Base-by-base conservation (phyloP, 2,797 vertebrate genomes). In the Silurus lanzhouensis region DNA sequence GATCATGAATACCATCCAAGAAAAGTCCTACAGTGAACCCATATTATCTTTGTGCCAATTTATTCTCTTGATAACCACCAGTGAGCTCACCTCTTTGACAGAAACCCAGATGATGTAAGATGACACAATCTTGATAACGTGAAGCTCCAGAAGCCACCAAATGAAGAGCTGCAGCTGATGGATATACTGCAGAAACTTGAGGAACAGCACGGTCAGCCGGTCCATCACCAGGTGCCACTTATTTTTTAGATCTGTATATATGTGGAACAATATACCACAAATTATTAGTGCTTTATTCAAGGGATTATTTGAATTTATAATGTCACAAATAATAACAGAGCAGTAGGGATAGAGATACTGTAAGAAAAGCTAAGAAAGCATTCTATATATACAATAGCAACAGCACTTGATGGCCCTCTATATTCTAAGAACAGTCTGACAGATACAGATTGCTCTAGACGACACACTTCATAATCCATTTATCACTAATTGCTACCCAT, bases 71-170 rank as follows among this genome's bases (percentile, higher is more conserved):
- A 71, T 61, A 44, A 63, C 57, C 38, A 19, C 77, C 27, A 27
- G 19, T 57, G n/a, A 46, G 6, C 95, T 93, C 92, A 95, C 98
- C 97, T 99, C 98, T 93, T 96, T 98, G 88, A 99, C 95, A 2
- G 95, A 95, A 72, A 99, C 95, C 97, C 97, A 98, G 91, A 99
- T 96, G 89, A 99, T 98, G 90, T 98, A 99, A 0, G 96, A 96
- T 0, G 97, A 97, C 27, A 98, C 95, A 0, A 99, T 96, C 92
- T 99, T 99, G 91, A 97, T 93, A 80, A 99, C 96, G 86, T 99
- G 97, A 48, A 99, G 89, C 91, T 99, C 98, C 93, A 99, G 91
- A 31, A 98, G 91, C 97, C 98, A 98, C 98, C 98, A 99, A 87
- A 96, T 92, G 77, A 98, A 96, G 76, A 96, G 94, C 93, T 99